Percentiles rank a stretch among this genome's conserved stretches.
Conservation (phyloP, 2,888 invertebrate genomes). For the Phyllotreta cruciferae region DNA sequence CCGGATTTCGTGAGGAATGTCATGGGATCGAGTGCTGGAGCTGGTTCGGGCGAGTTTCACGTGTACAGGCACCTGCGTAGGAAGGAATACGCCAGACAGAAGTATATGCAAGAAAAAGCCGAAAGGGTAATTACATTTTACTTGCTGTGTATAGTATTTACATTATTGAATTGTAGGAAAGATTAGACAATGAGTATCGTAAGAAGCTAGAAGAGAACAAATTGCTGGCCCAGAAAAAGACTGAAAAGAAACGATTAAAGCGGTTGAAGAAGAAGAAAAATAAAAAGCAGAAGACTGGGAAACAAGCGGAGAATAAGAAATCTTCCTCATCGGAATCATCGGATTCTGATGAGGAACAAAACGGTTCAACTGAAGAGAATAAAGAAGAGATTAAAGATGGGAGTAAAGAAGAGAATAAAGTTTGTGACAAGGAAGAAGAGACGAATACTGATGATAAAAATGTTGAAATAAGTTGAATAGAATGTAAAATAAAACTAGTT, state of each 20-base stretch:
- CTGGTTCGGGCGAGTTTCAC: constrained; percentile 99
- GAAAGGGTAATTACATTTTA: constrained; percentile 67
- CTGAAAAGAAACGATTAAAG: constrained; percentile 92
- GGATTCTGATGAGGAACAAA: constrained; percentile 18
- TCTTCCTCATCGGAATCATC: constrained; percentile 36
- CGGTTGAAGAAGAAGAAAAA: constrained; percentile 79
- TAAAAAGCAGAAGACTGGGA: constrained; percentile 46
- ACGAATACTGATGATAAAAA: no score
- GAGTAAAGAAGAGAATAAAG: not conserved
- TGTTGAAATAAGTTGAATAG: no score
- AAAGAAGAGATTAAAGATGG: not conserved
- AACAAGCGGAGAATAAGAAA: constrained; percentile 35
- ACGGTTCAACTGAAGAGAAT: not conserved
- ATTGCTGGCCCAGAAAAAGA: constrained; percentile 76
- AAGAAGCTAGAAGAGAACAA: constrained; percentile 79
- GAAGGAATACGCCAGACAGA: constrained; percentile 95
- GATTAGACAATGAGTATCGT: constrained; percentile 83
- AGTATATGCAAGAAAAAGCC: constrained; percentile 88
- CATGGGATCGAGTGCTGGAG: constrained; percentile 99
- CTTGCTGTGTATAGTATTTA: not conserved
- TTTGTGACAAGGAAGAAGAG: not conserved
- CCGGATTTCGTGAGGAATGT: constrained; percentile 98
- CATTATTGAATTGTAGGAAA: constrained; percentile 67
- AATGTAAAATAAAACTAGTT: constrained; percentile 33
- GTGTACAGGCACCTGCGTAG: constrained; percentile 94